Conservation (phyloP, 2,888 invertebrate species). For the Erebia aethiops region DNA sequence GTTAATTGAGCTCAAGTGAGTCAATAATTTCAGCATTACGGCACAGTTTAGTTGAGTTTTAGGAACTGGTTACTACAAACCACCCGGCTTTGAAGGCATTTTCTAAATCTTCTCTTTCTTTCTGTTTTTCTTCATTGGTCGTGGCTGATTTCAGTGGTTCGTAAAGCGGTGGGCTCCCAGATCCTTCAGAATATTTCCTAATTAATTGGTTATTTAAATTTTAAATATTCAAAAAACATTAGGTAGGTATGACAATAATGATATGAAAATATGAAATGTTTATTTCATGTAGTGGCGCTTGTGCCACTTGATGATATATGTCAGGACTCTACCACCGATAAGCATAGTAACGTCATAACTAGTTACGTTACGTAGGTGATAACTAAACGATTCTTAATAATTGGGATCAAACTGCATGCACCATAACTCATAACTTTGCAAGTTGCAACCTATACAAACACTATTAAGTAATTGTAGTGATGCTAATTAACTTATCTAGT, state of each 20-base stretch:
- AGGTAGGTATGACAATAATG: too few relatives aligned
- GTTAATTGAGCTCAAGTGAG: slow-evolving; percentile 46
- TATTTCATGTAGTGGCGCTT: too few relatives aligned
- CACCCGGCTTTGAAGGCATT: background rate
- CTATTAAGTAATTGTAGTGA: background rate
- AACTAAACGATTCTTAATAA: background rate
- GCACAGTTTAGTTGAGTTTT: slow-evolving; percentile 35
- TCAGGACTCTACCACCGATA: too few relatives aligned
- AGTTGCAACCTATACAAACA: slow-evolving; percentile 2
- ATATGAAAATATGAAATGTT: too few relatives aligned
- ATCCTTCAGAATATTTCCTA: too few relatives aligned
- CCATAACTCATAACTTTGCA: slow-evolving; percentile 9
- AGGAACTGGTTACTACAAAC: slow-evolving; percentile 2
- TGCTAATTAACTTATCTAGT: background rate
- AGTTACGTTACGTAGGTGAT: background rate
- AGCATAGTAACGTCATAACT: background rate
- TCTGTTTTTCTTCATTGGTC: too few relatives aligned
- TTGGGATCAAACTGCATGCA: background rate
- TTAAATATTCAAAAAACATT: too few relatives aligned
- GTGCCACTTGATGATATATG: too few relatives aligned
- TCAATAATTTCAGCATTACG: slow-evolving; percentile 45
- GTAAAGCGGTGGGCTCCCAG: too few relatives aligned
- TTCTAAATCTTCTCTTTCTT: too few relatives aligned
- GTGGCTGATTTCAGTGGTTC: too few relatives aligned
- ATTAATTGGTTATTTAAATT: too few relatives aligned